Conservation (phyloP, 2,888 invertebrate genomes). For the Coleophora flavipennella region DNA sequence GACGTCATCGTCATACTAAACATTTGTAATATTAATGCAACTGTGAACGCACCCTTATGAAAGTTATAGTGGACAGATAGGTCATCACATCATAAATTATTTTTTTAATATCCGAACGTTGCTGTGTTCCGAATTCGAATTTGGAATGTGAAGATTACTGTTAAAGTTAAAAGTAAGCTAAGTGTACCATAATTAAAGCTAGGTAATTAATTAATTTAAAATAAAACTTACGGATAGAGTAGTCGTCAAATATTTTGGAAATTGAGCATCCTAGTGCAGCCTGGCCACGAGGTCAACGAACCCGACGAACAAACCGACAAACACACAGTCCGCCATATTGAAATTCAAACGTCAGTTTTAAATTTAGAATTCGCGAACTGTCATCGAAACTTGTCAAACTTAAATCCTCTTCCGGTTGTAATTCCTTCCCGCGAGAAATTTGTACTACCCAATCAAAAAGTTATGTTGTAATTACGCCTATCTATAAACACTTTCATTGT, state of each 20-base stretch:
- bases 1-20: constrained; percentile 26
- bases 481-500: constrained; percentile 61
- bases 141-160: neutral
- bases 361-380: constrained; percentile 45
- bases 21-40: constrained; percentile 51
- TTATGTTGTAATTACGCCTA: constrained; percentile 54
- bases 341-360: constrained; percentile 47
- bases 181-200: neutral
- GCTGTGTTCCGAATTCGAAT: constrained; percentile 15
- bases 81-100: constrained; percentile 24
- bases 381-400: constrained; percentile 36
- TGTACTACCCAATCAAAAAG: neutral
- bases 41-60: constrained; percentile 46
- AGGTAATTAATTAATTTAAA: constrained; percentile 3
- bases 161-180: too few relatives aligned
- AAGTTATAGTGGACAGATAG: too few relatives aligned
- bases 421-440: neutral
- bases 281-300: constrained; percentile 45
- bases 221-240: constrained; percentile 58
- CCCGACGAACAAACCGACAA: constrained; percentile 47
- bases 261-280: constrained; percentile 56
- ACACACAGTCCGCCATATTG: constrained; percentile 64
- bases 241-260: constrained; percentile 66
- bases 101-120: constrained; percentile 25
- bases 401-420: constrained; percentile 13